Conservation (phyloP, 1,140 invertebrate genomes). For the Drosophila repletoides region DNA sequence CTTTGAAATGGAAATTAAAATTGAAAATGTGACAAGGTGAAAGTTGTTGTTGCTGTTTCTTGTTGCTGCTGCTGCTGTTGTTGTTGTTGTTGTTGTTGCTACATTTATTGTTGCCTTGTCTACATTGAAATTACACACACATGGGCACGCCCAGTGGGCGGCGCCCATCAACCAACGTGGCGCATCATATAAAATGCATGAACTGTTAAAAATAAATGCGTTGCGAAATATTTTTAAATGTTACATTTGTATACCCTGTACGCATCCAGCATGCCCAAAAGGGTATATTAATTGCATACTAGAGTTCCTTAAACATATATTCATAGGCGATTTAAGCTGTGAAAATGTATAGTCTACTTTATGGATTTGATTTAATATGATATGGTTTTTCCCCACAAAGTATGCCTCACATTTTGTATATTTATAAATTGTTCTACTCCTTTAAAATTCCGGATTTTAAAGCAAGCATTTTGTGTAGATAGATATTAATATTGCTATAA, state of each 20-base stretch:
- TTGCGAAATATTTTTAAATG: constrained; percentile 67
- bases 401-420: too few species aligned
- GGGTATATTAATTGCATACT: too few species aligned
- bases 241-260: constrained; percentile 22
- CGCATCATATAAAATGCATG: constrained; percentile 70
- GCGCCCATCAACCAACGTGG: neutral
- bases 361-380: too few species aligned
- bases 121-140: constrained; percentile 73
- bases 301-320: too few species aligned
- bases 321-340: too few species aligned
- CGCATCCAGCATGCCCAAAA: too few species aligned
- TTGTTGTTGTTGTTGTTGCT: constrained; percentile 10
- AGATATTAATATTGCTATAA: too few species aligned
- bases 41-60: constrained; percentile 32
- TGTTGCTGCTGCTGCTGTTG: neutral
- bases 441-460: too few species aligned
- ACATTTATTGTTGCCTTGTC: constrained; percentile 44
- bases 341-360: too few species aligned
- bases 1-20: constrained; percentile 65
- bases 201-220: constrained; percentile 74
- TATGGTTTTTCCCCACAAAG: too few species aligned
- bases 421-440: too few species aligned
- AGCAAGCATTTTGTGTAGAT: too few species aligned
- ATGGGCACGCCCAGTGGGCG: constrained; percentile 31
- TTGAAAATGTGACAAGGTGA: constrained; percentile 75